Base-by-base conservation (phyloP, 1,140 invertebrate genomes). In the Formica selysi region DNA sequence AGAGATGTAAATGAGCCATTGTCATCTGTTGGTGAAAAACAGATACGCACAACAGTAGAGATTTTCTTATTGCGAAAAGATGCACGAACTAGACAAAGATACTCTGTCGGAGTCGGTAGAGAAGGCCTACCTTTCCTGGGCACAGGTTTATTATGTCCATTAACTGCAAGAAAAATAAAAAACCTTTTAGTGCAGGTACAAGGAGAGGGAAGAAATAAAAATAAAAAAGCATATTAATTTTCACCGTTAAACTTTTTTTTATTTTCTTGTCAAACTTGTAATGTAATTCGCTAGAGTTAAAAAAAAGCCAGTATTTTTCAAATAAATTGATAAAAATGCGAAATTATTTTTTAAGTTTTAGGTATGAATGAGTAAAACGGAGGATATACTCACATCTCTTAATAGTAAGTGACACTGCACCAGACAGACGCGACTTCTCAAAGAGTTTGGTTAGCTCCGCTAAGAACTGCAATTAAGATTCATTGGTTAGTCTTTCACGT, bases 51-150 rank as follows among this genome's bases (percentile, higher is more conserved):
- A 85, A 98, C 95, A 87, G 97, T 98, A 16, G 96, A 96, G 87
- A 98, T 97, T 96, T 98, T 98, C 89, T 97, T 97, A 44, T 96
- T 97, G 88, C 96, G 96, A 70, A 96, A 95, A 57, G 96, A 95
- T 38, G 97, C 97, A 93, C 97, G 93, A 13, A 98, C 95, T 86
- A 98, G 93, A 95, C 97, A 98, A 92, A 97, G 96, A 92, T 97
- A 97, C 92, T 97, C 97, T 44, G 94, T 92, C 41, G 96, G 96
- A 90, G 96, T 96, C 79, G 96, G 96, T 38, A 95, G 89, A 48
- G 94, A 94, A 89, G 96, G 96, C 93, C 93, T 96, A 2, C 95
- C 96, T 91, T 95, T 93, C 84, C 96, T 95, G 38, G 97, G 97
- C 78, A 95, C 95, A 32, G 97, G 97, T 93, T 96, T 97, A 87